phyloP scores from a whole-genome alignment of 2,113 vertebrate genomes.

The Salvelinus namaycush region DNA sequence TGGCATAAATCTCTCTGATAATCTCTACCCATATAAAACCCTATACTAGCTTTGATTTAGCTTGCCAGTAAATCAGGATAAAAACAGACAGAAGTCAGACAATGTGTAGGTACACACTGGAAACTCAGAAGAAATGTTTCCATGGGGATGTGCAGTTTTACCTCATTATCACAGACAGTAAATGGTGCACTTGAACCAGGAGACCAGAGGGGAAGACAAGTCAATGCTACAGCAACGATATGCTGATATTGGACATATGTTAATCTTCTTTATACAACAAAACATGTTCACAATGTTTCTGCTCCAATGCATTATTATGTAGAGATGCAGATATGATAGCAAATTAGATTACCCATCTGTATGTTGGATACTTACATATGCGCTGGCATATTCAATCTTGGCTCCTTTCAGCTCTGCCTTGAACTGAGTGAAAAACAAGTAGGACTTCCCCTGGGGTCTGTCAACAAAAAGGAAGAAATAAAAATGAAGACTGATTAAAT shows the following conservation, averaged over 20 bases:
- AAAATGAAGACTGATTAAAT: conserved; percentile 18
- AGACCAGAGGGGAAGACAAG: background rate
- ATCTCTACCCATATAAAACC: background rate
- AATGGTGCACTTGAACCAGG: background rate
- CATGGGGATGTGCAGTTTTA: conserved; percentile 25
- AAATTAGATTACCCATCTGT: background rate
- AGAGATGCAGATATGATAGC: background rate
- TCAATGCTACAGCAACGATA: background rate
- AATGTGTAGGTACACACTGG: background rate
- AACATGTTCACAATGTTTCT: too few relatives aligned
- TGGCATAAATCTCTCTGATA: conserved; percentile 6
- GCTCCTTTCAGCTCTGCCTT: conserved; percentile 88
- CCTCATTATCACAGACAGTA: background rate
- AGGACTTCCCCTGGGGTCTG: conserved; percentile 96
- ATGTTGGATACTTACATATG: conserved; percentile 85
- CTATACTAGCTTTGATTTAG: background rate
- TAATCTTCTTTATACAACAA: too few relatives aligned
- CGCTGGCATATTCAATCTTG: conserved; percentile 87
- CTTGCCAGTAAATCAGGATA: too few relatives aligned
- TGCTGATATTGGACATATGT: background rate
- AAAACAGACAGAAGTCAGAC: too few relatives aligned
- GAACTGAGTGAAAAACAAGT: conserved; percentile 97
- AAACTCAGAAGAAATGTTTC: conserved; percentile 19
- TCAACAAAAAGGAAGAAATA: conserved; percentile 29
- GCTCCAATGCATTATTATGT: background rate